These are phyloP conservation scores for Silurus lanzhouensis DNA, from an alignment of 2,797 vertebrate genomes.

Conservation along the genomic window DNA sequence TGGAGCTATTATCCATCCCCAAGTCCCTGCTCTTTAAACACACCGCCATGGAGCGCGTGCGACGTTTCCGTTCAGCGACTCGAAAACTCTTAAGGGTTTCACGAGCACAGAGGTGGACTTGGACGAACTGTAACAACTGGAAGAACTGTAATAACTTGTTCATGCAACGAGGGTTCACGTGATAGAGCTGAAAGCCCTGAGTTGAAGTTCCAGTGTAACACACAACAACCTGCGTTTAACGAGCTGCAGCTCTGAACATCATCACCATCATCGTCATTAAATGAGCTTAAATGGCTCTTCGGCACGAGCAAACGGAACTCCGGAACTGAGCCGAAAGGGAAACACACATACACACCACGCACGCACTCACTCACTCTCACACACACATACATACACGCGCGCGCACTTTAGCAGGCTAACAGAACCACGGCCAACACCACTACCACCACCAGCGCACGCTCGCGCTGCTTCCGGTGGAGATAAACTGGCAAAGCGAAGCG, in stretches of 20 bases:
- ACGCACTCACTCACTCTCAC: neutral
- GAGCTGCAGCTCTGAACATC: neutral
- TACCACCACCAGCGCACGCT: neutral
- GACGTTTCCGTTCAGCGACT: neutral
- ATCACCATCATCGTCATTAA: no score
- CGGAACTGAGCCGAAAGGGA: neutral
- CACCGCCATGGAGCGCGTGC: neutral
- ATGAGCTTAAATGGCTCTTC: neutral
- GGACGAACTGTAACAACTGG: neutral
- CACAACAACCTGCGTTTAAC: neutral
- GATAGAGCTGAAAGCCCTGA: neutral
- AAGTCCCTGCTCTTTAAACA: slow-evolving; percentile 13
- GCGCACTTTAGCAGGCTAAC: slow-evolving; percentile 7
- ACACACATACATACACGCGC: neutral
- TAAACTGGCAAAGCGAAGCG: neutral
- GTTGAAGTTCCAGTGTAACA: neutral
- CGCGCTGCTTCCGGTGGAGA: neutral
- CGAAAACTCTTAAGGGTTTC: neutral
- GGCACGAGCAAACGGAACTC: slow-evolving; percentile 9
- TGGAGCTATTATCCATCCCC: neutral
- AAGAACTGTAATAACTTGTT: neutral
- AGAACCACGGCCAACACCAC: slow-evolving; percentile 12
- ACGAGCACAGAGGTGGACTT: neutral
- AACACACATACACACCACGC: neutral
- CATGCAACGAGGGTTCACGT: neutral